phyloP scores from a whole-genome alignment of 2,113 vertebrate species.

The Merops nubicus region DNA sequence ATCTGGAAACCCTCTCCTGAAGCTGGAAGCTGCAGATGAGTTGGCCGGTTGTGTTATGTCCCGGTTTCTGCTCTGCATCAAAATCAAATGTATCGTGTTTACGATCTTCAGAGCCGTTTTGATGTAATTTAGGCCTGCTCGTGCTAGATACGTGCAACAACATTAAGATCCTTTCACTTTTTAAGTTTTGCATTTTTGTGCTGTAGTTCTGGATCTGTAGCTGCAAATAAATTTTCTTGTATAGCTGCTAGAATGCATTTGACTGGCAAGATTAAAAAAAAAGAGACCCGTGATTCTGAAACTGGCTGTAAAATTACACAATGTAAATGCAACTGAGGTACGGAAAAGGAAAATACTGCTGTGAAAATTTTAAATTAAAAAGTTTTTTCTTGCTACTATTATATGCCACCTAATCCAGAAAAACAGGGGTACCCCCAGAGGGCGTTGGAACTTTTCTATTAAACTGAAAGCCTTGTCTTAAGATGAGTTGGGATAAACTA shows the following conservation, averaged over 20 bases:
- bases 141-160: rapidly evolving
- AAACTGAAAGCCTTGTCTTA: neutral
- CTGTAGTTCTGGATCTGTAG: neutral
- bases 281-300: neutral
- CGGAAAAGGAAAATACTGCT: neutral
- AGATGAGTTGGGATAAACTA: neutral
- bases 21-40: neutral
- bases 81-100: neutral
- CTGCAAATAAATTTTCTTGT: neutral
- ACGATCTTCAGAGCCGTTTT: rapidly evolving
- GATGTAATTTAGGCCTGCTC: neutral
- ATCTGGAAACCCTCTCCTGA: neutral
- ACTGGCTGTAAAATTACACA: neutral
- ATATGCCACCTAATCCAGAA: neutral
- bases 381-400: neutral
- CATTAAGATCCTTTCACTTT: neutral
- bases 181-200: neutral
- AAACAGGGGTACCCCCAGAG: rapidly evolving
- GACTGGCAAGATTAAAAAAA: neutral
- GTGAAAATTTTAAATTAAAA: neutral
- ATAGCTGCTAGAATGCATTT: neutral
- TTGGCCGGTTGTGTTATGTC: rapidly evolving
- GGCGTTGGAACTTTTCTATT: neutral
- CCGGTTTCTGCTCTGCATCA: neutral
- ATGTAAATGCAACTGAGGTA: neutral